These are phyloP conservation scores for Pterocles orientalis DNA, from an alignment of 2,113 vertebrate species.

Conservation along the genomic window DNA sequence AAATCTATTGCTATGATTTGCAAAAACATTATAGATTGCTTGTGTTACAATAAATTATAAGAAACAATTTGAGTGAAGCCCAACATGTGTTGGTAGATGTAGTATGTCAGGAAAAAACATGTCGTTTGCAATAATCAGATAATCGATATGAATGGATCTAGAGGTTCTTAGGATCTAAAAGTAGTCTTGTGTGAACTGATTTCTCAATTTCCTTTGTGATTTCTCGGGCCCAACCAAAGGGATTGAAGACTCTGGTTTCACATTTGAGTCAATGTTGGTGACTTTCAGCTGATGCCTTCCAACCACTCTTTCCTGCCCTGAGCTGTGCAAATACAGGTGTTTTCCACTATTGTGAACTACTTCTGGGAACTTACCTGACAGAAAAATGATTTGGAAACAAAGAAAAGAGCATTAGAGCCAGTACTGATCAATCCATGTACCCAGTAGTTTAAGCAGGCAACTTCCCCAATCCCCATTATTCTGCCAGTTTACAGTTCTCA, in stretches of 20 bases:
- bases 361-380: not conserved
- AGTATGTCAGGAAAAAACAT: not conserved
- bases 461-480: not conserved
- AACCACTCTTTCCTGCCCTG: not conserved
- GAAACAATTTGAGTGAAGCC: conserved; percentile 25
- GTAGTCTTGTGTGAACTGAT: not conserved
- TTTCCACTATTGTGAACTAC: not conserved
- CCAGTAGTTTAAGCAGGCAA: not conserved
- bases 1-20: conserved; percentile 54
- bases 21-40: conserved; percentile 32
- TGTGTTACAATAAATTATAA: not conserved
- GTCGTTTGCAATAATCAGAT: not conserved
- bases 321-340: not conserved
- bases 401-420: not conserved
- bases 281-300: not conserved
- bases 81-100: not conserved
- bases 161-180: not conserved
- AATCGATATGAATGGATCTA: not conserved
- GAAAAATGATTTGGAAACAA: not conserved
- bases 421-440: not conserved
- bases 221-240: not conserved
- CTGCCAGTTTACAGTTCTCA: not conserved
- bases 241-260: not conserved
- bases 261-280: not conserved
- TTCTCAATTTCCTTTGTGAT: not conserved